These are phyloP conservation scores for Caenorhabditis imperialis DNA, from an alignment of 2,888 invertebrate genomes.

Conservation along the genomic window DNA sequence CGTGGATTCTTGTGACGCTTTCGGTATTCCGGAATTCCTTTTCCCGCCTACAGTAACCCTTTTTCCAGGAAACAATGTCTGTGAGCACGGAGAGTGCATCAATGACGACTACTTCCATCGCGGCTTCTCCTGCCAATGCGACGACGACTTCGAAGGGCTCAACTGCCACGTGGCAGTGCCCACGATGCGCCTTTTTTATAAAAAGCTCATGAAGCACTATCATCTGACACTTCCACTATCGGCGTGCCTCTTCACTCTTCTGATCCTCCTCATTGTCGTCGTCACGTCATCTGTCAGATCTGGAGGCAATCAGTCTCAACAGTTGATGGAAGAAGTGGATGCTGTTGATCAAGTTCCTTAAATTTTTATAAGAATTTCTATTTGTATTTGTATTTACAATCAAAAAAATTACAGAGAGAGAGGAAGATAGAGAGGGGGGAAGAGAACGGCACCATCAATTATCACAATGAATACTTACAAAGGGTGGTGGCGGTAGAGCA, in stretches of 20 bases:
- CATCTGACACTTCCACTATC: slow-evolving; percentile 9
- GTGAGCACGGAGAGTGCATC: slow-evolving; percentile 33
- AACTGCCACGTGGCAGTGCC: slow-evolving; percentile 34
- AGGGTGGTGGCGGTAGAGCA: not conserved
- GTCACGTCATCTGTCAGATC: not conserved
- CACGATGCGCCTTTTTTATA: slow-evolving; percentile 2
- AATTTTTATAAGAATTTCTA: slow-evolving; percentile 2
- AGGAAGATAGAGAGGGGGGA: not conserved
- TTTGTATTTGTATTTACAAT: too few relatives aligned
- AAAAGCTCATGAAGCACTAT: slow-evolving; percentile 3
- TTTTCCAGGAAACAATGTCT: slow-evolving; percentile 33
- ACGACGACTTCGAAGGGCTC: slow-evolving; percentile 28
- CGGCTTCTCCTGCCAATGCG: slow-evolving; percentile 45
- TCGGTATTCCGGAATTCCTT: slow-evolving; percentile 18
- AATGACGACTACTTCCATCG: slow-evolving; percentile 48
- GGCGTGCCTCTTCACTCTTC: slow-evolving; percentile 3
- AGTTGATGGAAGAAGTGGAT: too few relatives aligned
- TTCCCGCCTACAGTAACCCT: slow-evolving; percentile 7
- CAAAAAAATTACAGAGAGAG: not conserved
- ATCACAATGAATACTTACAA: slow-evolving; percentile 5
- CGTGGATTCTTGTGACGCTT: slow-evolving; percentile 52
- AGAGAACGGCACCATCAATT: slow-evolving; percentile 4
- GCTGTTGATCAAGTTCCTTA: not conserved
- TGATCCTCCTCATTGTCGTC: slow-evolving; percentile 8
- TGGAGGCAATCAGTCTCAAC: too few relatives aligned